Base-by-base conservation (phyloP, 2,797 vertebrate genomes). In the Xenentodon cancila region DNA sequence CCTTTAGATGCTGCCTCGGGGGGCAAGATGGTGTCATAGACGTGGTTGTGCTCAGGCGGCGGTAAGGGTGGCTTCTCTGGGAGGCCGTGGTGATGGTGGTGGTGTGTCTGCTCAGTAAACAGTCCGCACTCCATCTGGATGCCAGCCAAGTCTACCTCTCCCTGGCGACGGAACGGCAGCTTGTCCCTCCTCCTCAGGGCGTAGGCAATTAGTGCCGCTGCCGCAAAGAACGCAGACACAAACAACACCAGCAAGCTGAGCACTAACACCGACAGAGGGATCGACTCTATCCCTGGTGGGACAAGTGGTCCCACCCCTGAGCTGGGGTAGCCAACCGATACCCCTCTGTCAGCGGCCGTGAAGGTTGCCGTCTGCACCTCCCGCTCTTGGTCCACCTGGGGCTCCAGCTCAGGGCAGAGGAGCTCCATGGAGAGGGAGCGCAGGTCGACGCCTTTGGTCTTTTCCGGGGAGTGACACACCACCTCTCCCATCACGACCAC, bases 401-500 rank as follows among this genome's bases (percentile, higher is more conserved):
- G 75, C 78, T 88, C 92, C 86, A 98, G 89, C 80, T 97, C 96
- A 0, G 96, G 96, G 84, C 97, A 98, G 21, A 98, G 91, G 8
- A 94, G 85, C 56, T 96, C 96, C 79, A 95, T 90, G 71, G 95
- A 95, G 58, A 99, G 84, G 0, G 94, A 94, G 79, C 97, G 96
- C 37, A 98, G 90, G 68, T 98, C 97, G 2, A 95, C 93, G 21
- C 90, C 92, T 62, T 86, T 81, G 81, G 86, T 92, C 75, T 87
- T 87, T 32, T 92, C 92, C 0, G 97, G 97, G 59, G 96, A 97
- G 43, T 99, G 97, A 0, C 98, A 99, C 44, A 97, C 94, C 53
- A 99, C 95, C 90, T 99, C 97, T 0, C 96, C 97, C 70, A 97
- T 91, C 75, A 99, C 95, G 32, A 99, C 96, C 0, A 96, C 95